Base-by-base conservation (phyloP, 2,888 invertebrate genomes). In the Bursaphelenchus okinawaensis region DNA sequence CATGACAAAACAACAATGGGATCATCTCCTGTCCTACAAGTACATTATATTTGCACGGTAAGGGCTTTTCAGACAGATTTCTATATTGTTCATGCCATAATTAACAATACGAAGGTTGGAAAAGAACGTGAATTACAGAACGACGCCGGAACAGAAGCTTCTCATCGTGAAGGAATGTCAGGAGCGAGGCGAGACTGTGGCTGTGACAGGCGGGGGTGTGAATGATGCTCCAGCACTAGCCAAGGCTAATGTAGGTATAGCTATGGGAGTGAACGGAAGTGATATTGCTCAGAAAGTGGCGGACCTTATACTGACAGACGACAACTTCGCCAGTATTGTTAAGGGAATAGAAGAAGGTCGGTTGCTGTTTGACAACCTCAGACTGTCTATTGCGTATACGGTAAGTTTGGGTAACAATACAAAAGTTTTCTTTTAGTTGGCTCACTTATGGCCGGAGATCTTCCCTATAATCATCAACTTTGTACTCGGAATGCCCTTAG, bases 11-110 rank as follows among this genome's bases (percentile, higher is more conserved):
- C 54, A 56, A 19, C 73, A 80, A 51, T 81, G 81, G 81, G 75
- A 81, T 66, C 59, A 54, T 0, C 71, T 81, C 26, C 69, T 81
- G 23, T 63, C 68, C 6, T 70, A 81, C 61, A 71, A 68, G n/a
- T 81, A 81, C 68, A 79, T 81, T 52, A 78, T 81, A 7, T 81
- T 81, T 65, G 81, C 81, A 1, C 68, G 78, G 77, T 77, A n/a
- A n/a, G n/a, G n/a, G n/a, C 19, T 16, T 9, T 8, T n/a, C 8
- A 16, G 2, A 7, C 52, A 29, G 16, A 57, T 58, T 23, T 29
- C 16, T 58, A 60, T 20, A 60, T 16, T 57, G 58, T 57, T 55
- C 12, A 54, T 57, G 16, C 16, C 55, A 16, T 19, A 28, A 16
- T 19, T 31, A 16, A 12, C 16, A 40, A 19, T 9, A 16, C 19